Evolutionary conservation across 2,797 vertebrate genomes (phyloP), one percentile per base, ranked within the genome.

Genomic region (Muraenolepis orangiensis): DNA sequence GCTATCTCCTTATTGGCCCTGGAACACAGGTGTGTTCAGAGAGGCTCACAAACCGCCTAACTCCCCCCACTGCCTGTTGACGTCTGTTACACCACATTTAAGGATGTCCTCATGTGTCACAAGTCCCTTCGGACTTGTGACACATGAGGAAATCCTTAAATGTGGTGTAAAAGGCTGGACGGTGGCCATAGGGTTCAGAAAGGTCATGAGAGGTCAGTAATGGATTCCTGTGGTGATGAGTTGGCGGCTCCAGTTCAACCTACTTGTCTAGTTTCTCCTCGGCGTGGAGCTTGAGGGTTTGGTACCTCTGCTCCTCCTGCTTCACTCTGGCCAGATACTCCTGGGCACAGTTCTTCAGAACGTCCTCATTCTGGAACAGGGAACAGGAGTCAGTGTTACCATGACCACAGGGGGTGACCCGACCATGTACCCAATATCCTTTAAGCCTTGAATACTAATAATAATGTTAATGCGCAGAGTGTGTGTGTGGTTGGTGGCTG

Each of bases 1-100:
- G 96, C 96, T 0, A 99, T 99, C 87, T 99, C 98, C 90, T 98
- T 96, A 68, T 96, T 99, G 81, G 97, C 98, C 89, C 98, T 99
- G 75, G 68, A 18, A 68, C 11, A 79, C 13, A 42, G 2, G 16
- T 18, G 42, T 14, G 42, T 14, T 3, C 16, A 20, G 42, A 57
- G 20, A 6, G 6, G 20, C 36, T 38, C 36, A 38, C 36, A 57
- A 4, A 38, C 14, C 2, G 14, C 20, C n/a, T 57, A 1, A 20
- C 1, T 57, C 46, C 1, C 20, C 3, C 8, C 3, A n/a, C 46
- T 6, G 2, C 46, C n/a, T 57, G 12, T n/a, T 10, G 46, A 20
- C 5, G 20, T 51, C 18, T 51, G 6, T 8, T 57, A 57, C 18
- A 20, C 18, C 1, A 51, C 46, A 51, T 6, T 6, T n/a, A 6